Percentiles rank a stretch among this genome's conserved stretches.
phyloP scores from a whole-genome alignment of 2,113 vertebrate species.

The Grammomys dolichurus region DNA sequence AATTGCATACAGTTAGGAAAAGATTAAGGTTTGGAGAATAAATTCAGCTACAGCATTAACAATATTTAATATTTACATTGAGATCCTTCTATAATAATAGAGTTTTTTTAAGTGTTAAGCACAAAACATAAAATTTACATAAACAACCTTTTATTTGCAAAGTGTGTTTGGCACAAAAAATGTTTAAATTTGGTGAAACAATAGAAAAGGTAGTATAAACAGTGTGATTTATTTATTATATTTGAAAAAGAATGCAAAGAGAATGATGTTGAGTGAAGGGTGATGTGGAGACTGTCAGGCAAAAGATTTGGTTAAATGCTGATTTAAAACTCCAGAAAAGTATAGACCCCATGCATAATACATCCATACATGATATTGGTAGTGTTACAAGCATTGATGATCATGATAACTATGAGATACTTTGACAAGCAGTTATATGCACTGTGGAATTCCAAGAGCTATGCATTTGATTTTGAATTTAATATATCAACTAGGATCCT shows the following conservation, averaged over 20 bases:
- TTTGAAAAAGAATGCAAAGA: neutral
- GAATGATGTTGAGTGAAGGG: neutral
- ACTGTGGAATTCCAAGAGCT: neutral
- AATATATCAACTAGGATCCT: neutral
- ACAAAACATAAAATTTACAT: neutral
- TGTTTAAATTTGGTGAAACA: neutral
- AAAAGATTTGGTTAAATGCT: neutral
- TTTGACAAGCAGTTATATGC: neutral
- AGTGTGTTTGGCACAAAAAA: neutral
- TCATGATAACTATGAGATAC: neutral
- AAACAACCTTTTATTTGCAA: neutral
- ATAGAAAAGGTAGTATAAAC: neutral
- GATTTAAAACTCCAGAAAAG: neutral
- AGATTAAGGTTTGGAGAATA: neutral
- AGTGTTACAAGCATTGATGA: neutral
- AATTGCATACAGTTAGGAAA: conserved; percentile 35
- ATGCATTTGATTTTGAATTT: neutral
- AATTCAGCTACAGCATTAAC: conserved; percentile 34
- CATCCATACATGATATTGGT: neutral
- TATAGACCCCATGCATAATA: neutral
- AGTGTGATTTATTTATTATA: neutral
- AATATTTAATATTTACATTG: conserved; percentile 9
- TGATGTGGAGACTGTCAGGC: neutral
- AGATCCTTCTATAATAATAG: neutral
- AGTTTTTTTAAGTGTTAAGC: neutral